phyloP scores from a whole-genome alignment of 2,113 vertebrate species.

The Chaenogobius annularis region DNA sequence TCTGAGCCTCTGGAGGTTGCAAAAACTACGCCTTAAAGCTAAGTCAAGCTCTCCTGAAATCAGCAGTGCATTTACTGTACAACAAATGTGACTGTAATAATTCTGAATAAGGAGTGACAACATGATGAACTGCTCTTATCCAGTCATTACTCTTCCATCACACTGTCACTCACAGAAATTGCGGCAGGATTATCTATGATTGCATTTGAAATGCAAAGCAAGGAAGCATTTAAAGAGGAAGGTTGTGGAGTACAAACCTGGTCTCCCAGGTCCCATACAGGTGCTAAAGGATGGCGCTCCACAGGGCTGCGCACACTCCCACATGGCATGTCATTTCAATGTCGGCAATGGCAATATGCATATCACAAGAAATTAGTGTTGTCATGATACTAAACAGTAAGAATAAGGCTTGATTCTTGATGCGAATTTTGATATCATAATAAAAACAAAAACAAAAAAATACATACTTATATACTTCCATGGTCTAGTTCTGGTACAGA shows the following conservation, averaged over 20 bases:
- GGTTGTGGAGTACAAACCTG: conserved; percentile 38
- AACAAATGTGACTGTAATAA: conserved; percentile 9
- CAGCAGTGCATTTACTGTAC: conserved; percentile 16
- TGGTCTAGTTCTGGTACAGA: too few species aligned
- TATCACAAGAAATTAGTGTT: neutral
- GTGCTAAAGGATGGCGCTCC: neutral
- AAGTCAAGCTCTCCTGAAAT: neutral
- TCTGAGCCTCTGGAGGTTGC: neutral
- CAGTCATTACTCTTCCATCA: conserved; percentile 49
- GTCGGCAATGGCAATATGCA: neutral
- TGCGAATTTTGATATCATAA: too few species aligned
- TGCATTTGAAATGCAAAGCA: conserved; percentile 77
- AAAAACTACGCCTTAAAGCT: neutral
- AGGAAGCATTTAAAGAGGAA: conserved; percentile 39
- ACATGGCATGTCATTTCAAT: neutral
- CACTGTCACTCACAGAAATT: conserved; percentile 70
- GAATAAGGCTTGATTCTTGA: too few species aligned
- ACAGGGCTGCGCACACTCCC: neutral
- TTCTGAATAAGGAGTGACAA: conserved; percentile 34
- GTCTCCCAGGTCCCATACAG: conserved; percentile 41
- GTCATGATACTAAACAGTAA: neutral
- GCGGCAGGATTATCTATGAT: conserved; percentile 67
- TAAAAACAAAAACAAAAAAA: too few species aligned
- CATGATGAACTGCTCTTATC: conserved; percentile 51
- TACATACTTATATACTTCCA: too few species aligned